These are phyloP conservation scores for Scartelaos histophorus DNA, from an alignment of 2,113 vertebrate genomes.

Conservation along the genomic window DNA sequence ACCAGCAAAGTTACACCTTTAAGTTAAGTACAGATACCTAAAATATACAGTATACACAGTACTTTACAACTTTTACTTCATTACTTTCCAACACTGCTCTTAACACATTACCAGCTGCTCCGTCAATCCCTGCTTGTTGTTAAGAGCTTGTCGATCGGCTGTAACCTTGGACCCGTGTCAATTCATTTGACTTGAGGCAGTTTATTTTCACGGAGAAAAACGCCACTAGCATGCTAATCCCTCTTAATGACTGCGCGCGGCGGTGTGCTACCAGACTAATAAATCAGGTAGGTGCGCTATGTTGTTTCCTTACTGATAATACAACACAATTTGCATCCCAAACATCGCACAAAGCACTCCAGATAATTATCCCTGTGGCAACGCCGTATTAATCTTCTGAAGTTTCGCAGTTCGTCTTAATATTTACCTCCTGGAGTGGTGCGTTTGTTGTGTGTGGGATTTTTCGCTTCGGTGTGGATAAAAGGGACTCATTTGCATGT, in stretches of 20 bases:
- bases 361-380: background rate
- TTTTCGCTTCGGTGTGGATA: background rate
- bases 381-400: background rate
- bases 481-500: conserved; percentile 21
- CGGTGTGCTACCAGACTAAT: background rate
- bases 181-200: conserved; percentile 1
- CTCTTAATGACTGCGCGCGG: background rate
- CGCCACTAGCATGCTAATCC: background rate
- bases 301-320: background rate
- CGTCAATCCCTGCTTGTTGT: conserved; percentile 16
- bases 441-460: conserved; percentile 3
- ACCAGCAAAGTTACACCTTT: no score
- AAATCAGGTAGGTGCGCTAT: conserved; percentile 1
- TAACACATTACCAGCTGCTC: conserved; percentile 25
- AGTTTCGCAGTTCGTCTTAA: background rate
- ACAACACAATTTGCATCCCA: background rate
- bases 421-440: background rate
- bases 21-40: no score
- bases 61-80: no score
- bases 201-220: background rate
- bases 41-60: no score
- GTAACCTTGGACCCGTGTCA: conserved; percentile 22
- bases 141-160: conserved; percentile 20
- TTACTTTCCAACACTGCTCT: conserved; percentile 5
- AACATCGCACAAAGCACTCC: background rate